Percentiles rank a stretch among this genome's conserved stretches.
Evolutionary conservation across 37 sponge, comb jelly and placozoan genomes (phyloP).

Genomic region (Halisarca cf. caerulea): DNA sequence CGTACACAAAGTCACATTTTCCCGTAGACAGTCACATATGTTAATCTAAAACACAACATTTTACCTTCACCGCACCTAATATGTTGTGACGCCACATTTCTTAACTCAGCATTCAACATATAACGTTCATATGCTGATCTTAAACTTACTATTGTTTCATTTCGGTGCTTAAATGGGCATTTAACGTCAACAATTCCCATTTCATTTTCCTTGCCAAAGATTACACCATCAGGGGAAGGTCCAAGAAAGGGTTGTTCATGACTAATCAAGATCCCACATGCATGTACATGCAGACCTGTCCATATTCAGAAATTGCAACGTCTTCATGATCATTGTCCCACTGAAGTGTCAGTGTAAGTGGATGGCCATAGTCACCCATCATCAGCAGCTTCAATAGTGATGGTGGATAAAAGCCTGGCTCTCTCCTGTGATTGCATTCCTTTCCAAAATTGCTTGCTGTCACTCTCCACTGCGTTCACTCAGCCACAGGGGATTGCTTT

Average conservation of each 20-base stretch:
- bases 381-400: background rate
- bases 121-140: no score
- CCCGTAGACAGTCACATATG: no score
- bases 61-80: no score
- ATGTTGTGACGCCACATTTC: no score
- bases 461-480: conserved; percentile 29
- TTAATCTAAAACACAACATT: no score
- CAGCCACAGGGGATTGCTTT: conserved; percentile 36
- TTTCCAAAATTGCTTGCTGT: conserved; percentile 53
- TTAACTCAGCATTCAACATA: no score
- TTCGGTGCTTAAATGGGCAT: conserved; percentile 21
- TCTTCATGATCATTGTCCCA: background rate
- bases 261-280: background rate
- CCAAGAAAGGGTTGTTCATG: background rate
- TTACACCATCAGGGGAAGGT: conserved; percentile 1
- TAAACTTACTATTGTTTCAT: background rate
- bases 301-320: background rate
- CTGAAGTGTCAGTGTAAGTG: background rate
- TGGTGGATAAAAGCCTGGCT: conserved; percentile 1
- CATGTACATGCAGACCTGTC: background rate
- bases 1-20: no score
- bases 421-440: conserved; percentile 16
- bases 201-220: background rate
- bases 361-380: conserved; percentile 35
- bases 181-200: conserved; percentile 13